Percentiles rank a stretch among this genome's conserved stretches.
Evolutionary conservation across 2,797 vertebrate genomes (phyloP).

Genomic region (Myiotriccus ornatus): DNA sequence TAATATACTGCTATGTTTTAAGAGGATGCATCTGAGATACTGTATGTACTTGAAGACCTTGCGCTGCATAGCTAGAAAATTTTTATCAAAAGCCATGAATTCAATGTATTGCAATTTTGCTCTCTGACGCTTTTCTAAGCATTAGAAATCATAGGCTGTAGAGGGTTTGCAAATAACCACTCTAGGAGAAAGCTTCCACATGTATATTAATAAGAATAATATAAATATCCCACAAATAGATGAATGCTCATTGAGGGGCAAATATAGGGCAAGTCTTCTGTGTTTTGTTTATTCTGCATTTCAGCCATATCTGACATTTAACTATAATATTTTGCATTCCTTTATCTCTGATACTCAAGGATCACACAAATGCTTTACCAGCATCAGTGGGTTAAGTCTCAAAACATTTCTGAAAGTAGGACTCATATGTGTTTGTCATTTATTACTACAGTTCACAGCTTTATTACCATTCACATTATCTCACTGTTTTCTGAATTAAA

Average conservation of each 20-base stretch:
- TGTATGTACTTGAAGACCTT: conserved; percentile 39
- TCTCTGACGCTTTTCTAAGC: conserved; percentile 71
- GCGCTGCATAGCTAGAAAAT: conserved; percentile 51
- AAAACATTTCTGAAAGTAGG: neutral
- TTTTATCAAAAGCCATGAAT: conserved; percentile 78
- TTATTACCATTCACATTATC: neutral
- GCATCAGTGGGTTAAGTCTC: neutral
- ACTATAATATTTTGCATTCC: neutral
- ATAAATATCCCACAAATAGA: conserved; percentile 43
- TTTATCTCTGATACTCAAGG: neutral
- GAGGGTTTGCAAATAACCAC: conserved; percentile 74
- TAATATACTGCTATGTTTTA: conserved; percentile 67
- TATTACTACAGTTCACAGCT: neutral
- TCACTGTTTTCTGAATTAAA: neutral
- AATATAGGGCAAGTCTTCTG: neutral
- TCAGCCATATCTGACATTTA: neutral
- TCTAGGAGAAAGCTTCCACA: neutral
- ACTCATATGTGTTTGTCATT: fast-evolving
- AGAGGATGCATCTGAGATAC: conserved; percentile 62
- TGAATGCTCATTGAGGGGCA: neutral
- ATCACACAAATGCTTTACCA: neutral
- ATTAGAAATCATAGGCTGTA: conserved; percentile 53
- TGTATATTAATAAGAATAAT: conserved; percentile 36
- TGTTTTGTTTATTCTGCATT: neutral
- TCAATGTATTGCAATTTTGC: conserved; percentile 74